These are phyloP conservation scores for Empidonax alnorum DNA, from an alignment of 2,113 vertebrate genomes.

Conservation along the genomic window DNA sequence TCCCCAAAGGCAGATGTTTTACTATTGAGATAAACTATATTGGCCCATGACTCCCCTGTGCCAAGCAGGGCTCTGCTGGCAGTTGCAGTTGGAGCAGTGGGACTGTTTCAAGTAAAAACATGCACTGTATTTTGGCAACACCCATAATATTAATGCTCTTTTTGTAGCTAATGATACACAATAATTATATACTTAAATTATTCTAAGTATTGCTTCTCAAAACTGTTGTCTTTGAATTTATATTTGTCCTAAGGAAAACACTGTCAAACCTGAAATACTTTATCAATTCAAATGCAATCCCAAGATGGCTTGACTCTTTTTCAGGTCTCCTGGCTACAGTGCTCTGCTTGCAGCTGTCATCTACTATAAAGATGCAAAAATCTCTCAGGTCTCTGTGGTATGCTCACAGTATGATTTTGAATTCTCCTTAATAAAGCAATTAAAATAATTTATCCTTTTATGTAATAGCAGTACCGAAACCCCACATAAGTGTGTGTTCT, in stretches of 20 bases:
- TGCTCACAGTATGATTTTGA: neutral
- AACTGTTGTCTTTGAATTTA: neutral
- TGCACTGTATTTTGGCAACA: neutral
- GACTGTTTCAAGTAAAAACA: neutral
- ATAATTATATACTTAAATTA: neutral
- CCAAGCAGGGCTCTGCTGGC: neutral
- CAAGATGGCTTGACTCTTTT: neutral
- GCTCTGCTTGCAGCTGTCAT: neutral
- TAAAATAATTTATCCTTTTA: neutral
- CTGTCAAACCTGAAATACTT: neutral
- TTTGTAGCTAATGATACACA: neutral
- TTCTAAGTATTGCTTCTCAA: neutral
- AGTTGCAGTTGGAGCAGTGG: neutral
- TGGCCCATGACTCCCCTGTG: neutral
- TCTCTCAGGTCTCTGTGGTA: neutral
- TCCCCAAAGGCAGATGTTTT: neutral
- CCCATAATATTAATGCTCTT: neutral
- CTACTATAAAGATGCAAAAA: neutral
- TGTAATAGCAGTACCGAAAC: neutral
- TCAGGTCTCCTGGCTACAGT: neutral
- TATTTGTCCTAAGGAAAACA: neutral
- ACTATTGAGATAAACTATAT: neutral
- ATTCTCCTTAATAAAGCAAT: neutral
- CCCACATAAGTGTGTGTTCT: neutral
- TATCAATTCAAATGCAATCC: neutral